Evolutionary conservation across 2,888 invertebrate genomes (phyloP).

Genomic region (Frankliniella fusca): DNA sequence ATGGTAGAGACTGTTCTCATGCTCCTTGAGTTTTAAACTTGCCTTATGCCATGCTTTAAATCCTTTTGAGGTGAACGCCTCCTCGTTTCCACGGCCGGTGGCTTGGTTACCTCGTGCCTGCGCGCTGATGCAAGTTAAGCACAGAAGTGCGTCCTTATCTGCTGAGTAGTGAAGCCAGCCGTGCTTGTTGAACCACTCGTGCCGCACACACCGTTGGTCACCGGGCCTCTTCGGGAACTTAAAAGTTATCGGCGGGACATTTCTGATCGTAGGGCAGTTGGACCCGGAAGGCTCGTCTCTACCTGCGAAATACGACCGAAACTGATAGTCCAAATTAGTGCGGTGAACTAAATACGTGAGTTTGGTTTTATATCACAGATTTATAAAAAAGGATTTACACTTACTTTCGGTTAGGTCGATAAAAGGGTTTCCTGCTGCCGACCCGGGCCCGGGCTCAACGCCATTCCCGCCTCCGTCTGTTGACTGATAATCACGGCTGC

Average conservation of each 20-base stretch:
- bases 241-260: neutral
- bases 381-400: no score
- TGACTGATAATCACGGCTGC: no score
- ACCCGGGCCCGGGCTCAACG: no score
- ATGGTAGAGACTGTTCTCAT: neutral
- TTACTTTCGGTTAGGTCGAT: no score
- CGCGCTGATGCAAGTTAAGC: constrained; percentile 29
- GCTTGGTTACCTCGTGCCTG: constrained; percentile 1
- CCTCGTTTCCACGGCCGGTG: neutral
- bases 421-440: no score
- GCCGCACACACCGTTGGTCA: neutral
- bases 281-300: no score
- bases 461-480: no score
- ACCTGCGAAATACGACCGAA: no score
- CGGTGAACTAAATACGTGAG: no score
- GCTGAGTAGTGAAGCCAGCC: constrained; percentile 28
- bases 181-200: neutral
- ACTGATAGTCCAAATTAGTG: no score
- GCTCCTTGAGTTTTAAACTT: neutral
- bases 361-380: no score
- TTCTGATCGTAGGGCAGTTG: neutral
- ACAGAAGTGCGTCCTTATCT: neutral
- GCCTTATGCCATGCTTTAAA: neutral
- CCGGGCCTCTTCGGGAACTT: neutral
- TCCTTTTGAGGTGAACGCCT: neutral